phyloP scores from a whole-genome alignment of 2,113 vertebrate genomes.

The Lepus timidus region DNA sequence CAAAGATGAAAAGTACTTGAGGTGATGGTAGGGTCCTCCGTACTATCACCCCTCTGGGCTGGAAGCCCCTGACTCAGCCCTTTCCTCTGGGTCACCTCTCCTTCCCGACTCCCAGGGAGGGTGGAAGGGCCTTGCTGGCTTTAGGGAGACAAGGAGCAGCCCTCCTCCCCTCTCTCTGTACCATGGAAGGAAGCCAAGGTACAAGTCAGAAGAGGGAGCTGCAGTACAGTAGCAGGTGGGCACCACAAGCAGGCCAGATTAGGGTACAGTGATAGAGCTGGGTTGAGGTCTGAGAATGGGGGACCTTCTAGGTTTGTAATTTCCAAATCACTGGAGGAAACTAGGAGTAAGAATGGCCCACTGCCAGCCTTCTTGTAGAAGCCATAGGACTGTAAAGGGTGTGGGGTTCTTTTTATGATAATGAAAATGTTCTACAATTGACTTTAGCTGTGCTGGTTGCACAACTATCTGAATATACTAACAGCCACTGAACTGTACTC shows the following conservation, averaged over 20 bases:
- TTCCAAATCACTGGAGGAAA: not conserved
- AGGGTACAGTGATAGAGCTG: not conserved
- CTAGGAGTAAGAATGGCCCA: not conserved
- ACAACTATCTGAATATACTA: not conserved
- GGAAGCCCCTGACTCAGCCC: not conserved
- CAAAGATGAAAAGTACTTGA: slow-evolving; percentile 14
- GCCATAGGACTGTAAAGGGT: not conserved
- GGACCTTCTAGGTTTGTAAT: not conserved
- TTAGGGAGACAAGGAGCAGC: not conserved
- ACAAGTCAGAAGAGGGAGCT: not conserved
- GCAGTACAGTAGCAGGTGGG: not conserved
- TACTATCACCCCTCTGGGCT: not conserved
- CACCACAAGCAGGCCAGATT: not conserved
- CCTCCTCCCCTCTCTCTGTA: not conserved
- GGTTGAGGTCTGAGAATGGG: not conserved
- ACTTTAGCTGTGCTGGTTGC: not conserved
- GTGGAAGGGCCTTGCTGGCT: not conserved
- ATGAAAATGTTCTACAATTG: not conserved
- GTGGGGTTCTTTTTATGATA: not conserved
- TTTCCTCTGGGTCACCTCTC: not conserved
- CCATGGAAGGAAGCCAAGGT: not conserved
- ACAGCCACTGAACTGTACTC: not conserved
- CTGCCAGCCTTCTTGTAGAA: not conserved
- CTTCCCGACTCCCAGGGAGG: not conserved
- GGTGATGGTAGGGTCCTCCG: not conserved